Base-by-base conservation (phyloP, 2,888 invertebrate genomes). In the Anthrax anthrax region DNA sequence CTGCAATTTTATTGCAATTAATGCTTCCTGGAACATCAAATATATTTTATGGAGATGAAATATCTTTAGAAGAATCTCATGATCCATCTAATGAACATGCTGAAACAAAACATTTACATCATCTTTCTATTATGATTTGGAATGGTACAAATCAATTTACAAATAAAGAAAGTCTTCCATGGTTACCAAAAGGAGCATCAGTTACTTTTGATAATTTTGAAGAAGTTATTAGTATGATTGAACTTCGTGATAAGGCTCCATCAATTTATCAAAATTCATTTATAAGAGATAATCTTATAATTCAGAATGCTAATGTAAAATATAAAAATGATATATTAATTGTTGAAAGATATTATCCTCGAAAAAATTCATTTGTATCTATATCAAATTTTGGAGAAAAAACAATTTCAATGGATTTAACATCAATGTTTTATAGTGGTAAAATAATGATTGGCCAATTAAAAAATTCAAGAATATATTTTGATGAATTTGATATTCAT, bases 1-100 rank as follows among this genome's bases (percentile, higher is more conserved):
- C 81, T 2, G 74, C 80, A 6, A 74, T 77, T 2, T 70, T 88
- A 52, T 70, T 95, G 56, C 80, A 86, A 58, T 71, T 91, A 60
- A 78, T 84, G 69, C 70, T 95, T 37, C 92, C 92, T 1, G 95
- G 77, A 10, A 87, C 90, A 1, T 78, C 89, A 1, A 84, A 80
- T 54, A 78, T 91, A 56, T 89, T 91, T 67, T 94, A 94, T 64
- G 92, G 92, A 1, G 91, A 94, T 64, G 92, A 94, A 72, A 79
- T 92, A 51, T 83, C 82, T 2, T 69, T 88, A 53, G 71, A 73
- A 41, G 76, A 80, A 53, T 60, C 75, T 3, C 59, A 70, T 38
- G 75, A 77, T 56, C 67, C 74, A 6, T 71, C 76, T 53, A 70
- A 70, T 45, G 78, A 80, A 57, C 72, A 73, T 48, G 70, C 71